Conservation (phyloP, 2,888 invertebrate genomes). For the Odontothrips loti region DNA sequence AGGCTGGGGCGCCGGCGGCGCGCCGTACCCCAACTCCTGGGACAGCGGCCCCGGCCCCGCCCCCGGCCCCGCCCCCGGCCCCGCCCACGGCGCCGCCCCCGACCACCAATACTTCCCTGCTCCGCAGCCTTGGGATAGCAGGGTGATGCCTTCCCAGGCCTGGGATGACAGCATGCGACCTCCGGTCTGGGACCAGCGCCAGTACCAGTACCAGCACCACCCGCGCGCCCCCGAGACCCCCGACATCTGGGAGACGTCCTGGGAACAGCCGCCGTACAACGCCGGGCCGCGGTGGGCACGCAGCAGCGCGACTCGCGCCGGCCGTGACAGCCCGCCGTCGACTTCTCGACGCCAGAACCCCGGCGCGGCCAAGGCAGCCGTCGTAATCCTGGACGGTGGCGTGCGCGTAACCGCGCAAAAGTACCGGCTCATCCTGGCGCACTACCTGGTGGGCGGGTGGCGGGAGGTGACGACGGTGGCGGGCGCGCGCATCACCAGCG, state of each 20-base stretch:
- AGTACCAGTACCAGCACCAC: background rate
- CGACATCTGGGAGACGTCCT: background rate
- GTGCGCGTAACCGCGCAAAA: background rate
- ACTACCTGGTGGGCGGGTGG: background rate
- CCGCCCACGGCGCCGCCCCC: too few relatives aligned
- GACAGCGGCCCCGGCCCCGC: background rate
- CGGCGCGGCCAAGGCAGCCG: background rate
- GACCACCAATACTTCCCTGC: too few relatives aligned
- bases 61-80: too few relatives aligned
- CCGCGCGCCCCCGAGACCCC: background rate
- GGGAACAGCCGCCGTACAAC: background rate
- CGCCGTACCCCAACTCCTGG: background rate
- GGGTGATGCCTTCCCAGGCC: too few relatives aligned
- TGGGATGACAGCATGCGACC: too few relatives aligned
- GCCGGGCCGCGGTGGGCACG: background rate
- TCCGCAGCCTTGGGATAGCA: too few relatives aligned
- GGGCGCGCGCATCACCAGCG: background rate
- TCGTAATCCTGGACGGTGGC: background rate
- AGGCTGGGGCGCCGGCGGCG: background rate
- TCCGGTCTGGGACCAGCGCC: background rate
- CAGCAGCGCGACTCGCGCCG: background rate
- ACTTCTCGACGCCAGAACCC: background rate
- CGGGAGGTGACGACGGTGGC: background rate
- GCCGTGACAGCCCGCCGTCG: background rate
- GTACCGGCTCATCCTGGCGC: background rate